Base-by-base conservation (phyloP, 2,113 vertebrate genomes). In the Hystrix cristata region DNA sequence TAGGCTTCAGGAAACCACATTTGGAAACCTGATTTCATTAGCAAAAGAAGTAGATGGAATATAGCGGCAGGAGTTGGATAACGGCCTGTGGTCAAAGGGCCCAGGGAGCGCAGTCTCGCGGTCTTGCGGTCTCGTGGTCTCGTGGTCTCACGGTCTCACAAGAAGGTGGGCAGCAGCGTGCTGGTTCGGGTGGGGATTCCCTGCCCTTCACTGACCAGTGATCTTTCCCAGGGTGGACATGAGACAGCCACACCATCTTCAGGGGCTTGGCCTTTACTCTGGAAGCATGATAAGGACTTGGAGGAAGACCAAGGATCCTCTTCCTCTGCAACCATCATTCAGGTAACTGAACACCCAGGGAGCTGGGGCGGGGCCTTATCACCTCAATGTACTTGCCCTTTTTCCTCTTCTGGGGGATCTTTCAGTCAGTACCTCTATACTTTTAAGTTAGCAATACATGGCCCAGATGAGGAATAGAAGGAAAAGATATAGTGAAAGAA, bases 291-390 rank as follows among this genome's bases (percentile, higher is more conserved):
- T 89, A 95, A 55, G 81, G 96, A 78, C 15, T 74, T 95, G 65
- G 98, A 98, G 90, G 98, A 98, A 94, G 97, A 98, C 10, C 51
- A 96, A 90, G 53, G 92, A 0, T 98, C 98, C 78, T 98, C 98
- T 0, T 98, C 98, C 88, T 98, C 98, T 72, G 98, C 97, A 57
- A 98, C 98, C 0, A 76, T 98, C 12, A 18, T 98, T 62, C 96
- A 97, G 96, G 97, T 98, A 96, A 87, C 5, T 7, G 43, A 48
- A 7, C 5, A 13, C 72, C 7, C 38, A 10, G 76, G 29, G 16
- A 10, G 8, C 48, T 4, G 5, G 3, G 53, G 9, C 48, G 53
- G n/a, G 4, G 16, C 10, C 65, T 62, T n/a, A 14, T 21, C 55
- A 34, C 6, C 46, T 21, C 15, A 14, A 29, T 48, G 48, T 57